Evolutionary conservation across 2,113 vertebrate species (phyloP), one percentile per base, ranked within the genome.

Genomic region (Oreochromis aureus): DNA sequence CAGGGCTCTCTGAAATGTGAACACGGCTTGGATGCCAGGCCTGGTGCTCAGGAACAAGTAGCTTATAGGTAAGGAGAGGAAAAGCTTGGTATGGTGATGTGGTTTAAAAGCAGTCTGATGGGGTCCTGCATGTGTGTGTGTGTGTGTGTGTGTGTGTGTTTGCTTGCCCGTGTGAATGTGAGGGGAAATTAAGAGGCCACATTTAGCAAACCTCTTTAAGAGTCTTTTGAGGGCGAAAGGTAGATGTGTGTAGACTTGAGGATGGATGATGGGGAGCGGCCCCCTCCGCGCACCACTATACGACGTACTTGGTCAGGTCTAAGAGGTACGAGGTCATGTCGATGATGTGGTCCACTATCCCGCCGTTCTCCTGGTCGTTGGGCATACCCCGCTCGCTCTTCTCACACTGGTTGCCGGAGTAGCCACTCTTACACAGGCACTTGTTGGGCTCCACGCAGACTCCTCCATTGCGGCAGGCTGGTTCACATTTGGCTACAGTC

Each of bases 291-390:
- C 85, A 78, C 80, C 86, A 91, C 90, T 99, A 99, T 98, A 99
- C 98, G 91, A 99, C 98, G 79, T 99, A 99, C 96, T 98, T 98
- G 95, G 98, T 99, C 94, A 99, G 97, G 93, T 99, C 98, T 93
- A 99, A 97, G 96, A 99, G 96, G 94, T 99, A 99, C 84, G 98
- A 98, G 86, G 98, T 99, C 98, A 99, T 98, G 95, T 98, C 98
- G 89, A 99, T 98, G 97, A 99, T 98, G 96, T 99, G 98, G 96
- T 98, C 98, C 91, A 99, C 97, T 95, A 99, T 97, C 97, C 98
- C 98, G 94, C 98, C 97, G 96, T 98, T 97, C 93, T 97, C 97
- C 96, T 97, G 97, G 96, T 97, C 97, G 85, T 96, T 97, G 96
- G 97, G 97, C 97, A 96, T 97, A 91, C 96, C 98, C 94, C 96